phyloP scores from a whole-genome alignment of 2,888 invertebrate species.

The Anticlea derivata region DNA sequence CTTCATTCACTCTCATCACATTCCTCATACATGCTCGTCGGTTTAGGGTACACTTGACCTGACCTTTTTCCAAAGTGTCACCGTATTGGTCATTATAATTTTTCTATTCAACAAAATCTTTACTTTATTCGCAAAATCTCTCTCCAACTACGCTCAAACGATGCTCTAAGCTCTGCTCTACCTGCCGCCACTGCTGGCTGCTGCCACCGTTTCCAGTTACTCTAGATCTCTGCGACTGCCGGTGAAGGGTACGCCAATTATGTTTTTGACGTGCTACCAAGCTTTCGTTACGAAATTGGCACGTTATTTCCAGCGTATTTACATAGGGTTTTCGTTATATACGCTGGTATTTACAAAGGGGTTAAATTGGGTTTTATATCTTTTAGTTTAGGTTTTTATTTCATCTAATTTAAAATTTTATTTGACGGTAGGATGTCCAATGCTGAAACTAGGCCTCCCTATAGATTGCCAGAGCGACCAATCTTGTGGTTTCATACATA shows the following conservation, averaged over 20 bases:
- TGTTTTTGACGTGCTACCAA: slow-evolving; percentile 66
- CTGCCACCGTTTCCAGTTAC: slow-evolving; percentile 36
- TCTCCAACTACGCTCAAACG: not conserved
- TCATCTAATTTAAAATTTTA: no score
- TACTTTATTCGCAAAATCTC: not conserved
- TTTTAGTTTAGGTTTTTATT: no score
- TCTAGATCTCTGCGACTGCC: slow-evolving; percentile 34
- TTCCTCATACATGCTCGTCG: no score
- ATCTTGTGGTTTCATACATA: no score
- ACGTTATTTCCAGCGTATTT: slow-evolving; percentile 49
- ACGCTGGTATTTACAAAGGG: slow-evolving; percentile 12
- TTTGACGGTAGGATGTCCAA: no score
- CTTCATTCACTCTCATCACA: no score
- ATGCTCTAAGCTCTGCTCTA: not conserved
- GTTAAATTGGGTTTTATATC: not conserved
- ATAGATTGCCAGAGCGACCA: no score
- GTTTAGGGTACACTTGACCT: no score
- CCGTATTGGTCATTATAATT: not conserved
- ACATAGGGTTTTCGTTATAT: slow-evolving; percentile 39
- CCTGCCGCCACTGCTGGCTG: not conserved
- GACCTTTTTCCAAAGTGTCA: no score
- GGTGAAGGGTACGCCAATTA: slow-evolving; percentile 72
- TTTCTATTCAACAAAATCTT: not conserved
- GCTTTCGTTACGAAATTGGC: slow-evolving; percentile 64
- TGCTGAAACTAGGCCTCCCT: no score